Evolutionary conservation across 1,140 invertebrate species (phyloP), one percentile per base, ranked within the genome.

Genomic region (Drosophila nebulosa): DNA sequence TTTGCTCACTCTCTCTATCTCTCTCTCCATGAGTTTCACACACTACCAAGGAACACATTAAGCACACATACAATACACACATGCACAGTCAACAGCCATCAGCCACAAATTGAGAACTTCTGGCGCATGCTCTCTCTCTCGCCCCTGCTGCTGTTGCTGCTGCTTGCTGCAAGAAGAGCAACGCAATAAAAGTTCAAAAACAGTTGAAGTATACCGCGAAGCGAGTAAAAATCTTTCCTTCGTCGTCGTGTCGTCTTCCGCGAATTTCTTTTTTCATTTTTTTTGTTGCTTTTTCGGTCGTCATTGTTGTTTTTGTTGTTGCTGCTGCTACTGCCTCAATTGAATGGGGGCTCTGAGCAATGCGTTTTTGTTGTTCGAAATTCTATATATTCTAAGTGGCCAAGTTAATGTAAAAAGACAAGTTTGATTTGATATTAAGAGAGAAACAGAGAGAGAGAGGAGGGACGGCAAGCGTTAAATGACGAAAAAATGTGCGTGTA

Each of bases 131-230:
- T 35, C 68, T 71, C 68, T 60, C 72, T 61, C 22, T 52, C 36
- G 50, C 26, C 52, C 22, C 36, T 32, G 55, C 27, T 65, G 32
- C 52, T 56, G 46, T 50, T 69, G 77, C 56, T 75, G 78, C 88
- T 86, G 83, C 77, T 58, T 75, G 69, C 73, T 75, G 71, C 71
- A 59, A 39, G 71, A 70, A 84, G 67, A 78, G 79, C 76, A 83
- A 83, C 84, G 83, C 83, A 88, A 88, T 88, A 86, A 86, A 86
- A 86, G 81, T 88, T 81, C 83, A 86, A 86, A 85, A 86, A 86
- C 83, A 88, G 81, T 86, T 86, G 27, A 30, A 30, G 27, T 30
- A 30, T 80, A 86, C 81, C 81, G 78, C 81, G 81, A 88, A 78
- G 83, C 83, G 83, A 86, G 83, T 86, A 86, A 86, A 88, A 88